Evolutionary conservation across 1,140 invertebrate genomes (phyloP), one percentile per base, ranked within the genome.

Genomic region (Anagrus nilaparvatae): DNA sequence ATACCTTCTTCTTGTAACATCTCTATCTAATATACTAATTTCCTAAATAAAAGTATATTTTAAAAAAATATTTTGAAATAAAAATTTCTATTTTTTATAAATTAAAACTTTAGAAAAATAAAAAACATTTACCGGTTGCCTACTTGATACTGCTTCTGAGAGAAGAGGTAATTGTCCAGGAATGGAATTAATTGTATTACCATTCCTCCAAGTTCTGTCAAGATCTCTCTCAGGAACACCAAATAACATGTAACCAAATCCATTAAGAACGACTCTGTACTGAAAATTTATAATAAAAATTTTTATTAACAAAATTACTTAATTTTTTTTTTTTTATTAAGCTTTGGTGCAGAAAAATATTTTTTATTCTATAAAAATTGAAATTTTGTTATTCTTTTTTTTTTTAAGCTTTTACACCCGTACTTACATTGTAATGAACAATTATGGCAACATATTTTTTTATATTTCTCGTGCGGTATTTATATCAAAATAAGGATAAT

Each of bases 201-300:
- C 76, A 55, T 74, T 70, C 38, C 72, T 69, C 81, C 81, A 84
- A 1, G 78, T 81, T 17, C 74, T 76, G 53, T 80, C 77, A 34
- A 84, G 61, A 58, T 83, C 80, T 28, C 77, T 66, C 0, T 79
- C 74, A 6, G 81, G 81, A 7, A 84, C 77, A 2, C 81, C 81
- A 57, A 84, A 84, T 9, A 85, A 50, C 5, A 76, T 77, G 56
- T 84, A 84, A 4, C 81, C 81, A 55, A 82, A 81, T 14, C 81
- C 81, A 58, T 84, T 84, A 44, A 84, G 63, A 54, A 85, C 74
- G 40, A 86, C 80, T 43, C 82, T 79, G 52, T 84, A 85, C 81
- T 84, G 60, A 32, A 75, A 51, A 38, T 20, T 5, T 14, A 29
- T 31, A 49, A 43, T 27, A 42, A 34, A 27, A 42, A 46, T 38